Percentiles rank a stretch among this genome's conserved stretches.
These are phyloP conservation scores for Dicerorhinus sumatrensis DNA, from an alignment of 2,113 vertebrate genomes.

Conservation along the genomic window DNA sequence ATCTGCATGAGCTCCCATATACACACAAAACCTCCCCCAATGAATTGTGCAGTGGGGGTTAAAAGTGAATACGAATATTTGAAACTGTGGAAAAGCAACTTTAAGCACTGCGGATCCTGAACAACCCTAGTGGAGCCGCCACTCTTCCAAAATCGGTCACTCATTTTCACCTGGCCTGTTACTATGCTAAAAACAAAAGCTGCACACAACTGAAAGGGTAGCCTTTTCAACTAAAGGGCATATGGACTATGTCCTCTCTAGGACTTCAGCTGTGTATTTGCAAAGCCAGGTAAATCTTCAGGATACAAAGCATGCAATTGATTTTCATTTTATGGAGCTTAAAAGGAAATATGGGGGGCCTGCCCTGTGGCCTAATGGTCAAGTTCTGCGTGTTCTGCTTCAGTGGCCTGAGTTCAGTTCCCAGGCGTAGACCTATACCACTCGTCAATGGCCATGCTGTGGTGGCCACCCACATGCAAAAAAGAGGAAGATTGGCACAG, in stretches of 20 bases:
- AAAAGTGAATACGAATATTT: background rate
- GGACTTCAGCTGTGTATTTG: background rate
- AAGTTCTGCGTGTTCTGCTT: no score
- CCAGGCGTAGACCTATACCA: no score
- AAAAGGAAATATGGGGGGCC: background rate
- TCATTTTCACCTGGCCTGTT: background rate
- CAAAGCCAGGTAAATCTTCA: background rate
- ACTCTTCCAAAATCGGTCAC: background rate
- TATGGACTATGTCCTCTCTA: background rate
- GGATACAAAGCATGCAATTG: background rate
- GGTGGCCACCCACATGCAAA: no score
- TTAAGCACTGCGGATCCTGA: background rate
- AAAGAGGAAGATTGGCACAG: no score
- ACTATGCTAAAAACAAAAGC: background rate
- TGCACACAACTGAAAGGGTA: background rate
- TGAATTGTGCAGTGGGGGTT: background rate
- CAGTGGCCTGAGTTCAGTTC: no score
- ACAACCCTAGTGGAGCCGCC: background rate
- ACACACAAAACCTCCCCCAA: background rate
- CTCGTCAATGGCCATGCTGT: no score
- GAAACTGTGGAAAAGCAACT: background rate
- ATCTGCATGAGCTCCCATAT: background rate
- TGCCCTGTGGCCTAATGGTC: no score
- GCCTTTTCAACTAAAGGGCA: background rate
- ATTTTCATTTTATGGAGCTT: background rate